Conservation (phyloP, 1,140 invertebrate species). For the Cherax destructor region DNA sequence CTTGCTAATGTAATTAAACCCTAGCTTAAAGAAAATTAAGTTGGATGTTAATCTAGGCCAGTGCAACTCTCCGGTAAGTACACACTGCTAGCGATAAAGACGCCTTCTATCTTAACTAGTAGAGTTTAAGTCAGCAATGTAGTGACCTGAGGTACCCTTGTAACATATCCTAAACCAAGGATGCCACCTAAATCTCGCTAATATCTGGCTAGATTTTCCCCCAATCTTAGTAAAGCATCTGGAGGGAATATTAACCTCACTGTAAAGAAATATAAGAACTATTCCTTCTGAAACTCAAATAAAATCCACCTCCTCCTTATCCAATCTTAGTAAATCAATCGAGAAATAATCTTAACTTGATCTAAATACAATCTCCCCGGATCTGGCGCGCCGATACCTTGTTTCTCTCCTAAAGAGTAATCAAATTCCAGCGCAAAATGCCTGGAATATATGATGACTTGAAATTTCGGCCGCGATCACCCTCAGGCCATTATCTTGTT, state of each 20-base stretch:
- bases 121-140: slow-evolving; percentile 39
- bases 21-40: slow-evolving; percentile 66
- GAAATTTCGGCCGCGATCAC: slow-evolving; percentile 68
- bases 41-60: slow-evolving; percentile 52
- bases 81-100: slow-evolving; percentile 7
- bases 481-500: slow-evolving; percentile 69
- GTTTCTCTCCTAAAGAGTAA: slow-evolving; percentile 67
- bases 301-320: slow-evolving; percentile 51
- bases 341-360: slow-evolving; percentile 66
- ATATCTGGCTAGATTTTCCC: slow-evolving; percentile 51
- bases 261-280: slow-evolving; percentile 41
- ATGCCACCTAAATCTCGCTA: slow-evolving; percentile 35
- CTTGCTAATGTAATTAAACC: slow-evolving; percentile 65
- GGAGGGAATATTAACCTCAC: slow-evolving; percentile 47
- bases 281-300: slow-evolving; percentile 32
- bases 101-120: slow-evolving; percentile 13
- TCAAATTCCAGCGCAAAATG: slow-evolving; percentile 70
- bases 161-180: slow-evolving; percentile 18
- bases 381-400: slow-evolving; percentile 60
- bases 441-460: slow-evolving; percentile 69
- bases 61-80: not conserved
- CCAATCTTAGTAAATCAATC: slow-evolving; percentile 67
- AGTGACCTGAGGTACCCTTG: slow-evolving; percentile 23
- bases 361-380: slow-evolving; percentile 68
- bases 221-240: slow-evolving; percentile 54